Conservation (phyloP, 2,113 vertebrate genomes). For the Aplodontia rufa region DNA sequence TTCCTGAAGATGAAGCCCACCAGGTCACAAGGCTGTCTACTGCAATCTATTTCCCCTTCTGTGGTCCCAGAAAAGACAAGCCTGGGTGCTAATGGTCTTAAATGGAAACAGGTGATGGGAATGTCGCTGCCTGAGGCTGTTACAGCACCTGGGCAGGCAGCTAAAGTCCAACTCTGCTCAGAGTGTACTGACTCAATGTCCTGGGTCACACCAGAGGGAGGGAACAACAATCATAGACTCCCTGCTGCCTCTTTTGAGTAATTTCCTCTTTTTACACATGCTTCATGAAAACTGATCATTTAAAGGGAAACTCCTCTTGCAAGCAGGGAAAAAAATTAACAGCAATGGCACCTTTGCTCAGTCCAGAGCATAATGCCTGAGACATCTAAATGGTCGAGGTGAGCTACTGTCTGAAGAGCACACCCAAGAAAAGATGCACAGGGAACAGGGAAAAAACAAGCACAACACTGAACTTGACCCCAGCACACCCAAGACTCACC, state of each 20-base stretch:
- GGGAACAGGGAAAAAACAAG: not conserved
- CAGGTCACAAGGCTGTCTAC: not conserved
- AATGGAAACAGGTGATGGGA: not conserved
- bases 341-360: not conserved
- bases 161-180: not conserved
- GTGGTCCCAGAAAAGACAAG: not conserved
- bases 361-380: not conserved
- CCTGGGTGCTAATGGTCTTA: not conserved
- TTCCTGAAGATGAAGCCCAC: not conserved
- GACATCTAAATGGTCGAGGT: not conserved
- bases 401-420: not conserved
- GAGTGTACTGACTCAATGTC: not conserved
- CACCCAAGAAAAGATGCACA: not conserved
- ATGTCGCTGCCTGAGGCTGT: not conserved
- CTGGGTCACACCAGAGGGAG: not conserved
- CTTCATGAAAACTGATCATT: not conserved
- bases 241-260: not conserved
- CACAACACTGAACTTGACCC: too few species aligned
- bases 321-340: not conserved
- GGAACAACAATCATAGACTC: not conserved
- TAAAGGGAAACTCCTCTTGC: not conserved
- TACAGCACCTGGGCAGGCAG: not conserved
- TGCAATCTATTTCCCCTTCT: not conserved
- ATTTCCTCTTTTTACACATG: not conserved
- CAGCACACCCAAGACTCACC: not conserved